Base-by-base conservation (phyloP, 2,113 vertebrate species). In the Neofelis nebulosa region DNA sequence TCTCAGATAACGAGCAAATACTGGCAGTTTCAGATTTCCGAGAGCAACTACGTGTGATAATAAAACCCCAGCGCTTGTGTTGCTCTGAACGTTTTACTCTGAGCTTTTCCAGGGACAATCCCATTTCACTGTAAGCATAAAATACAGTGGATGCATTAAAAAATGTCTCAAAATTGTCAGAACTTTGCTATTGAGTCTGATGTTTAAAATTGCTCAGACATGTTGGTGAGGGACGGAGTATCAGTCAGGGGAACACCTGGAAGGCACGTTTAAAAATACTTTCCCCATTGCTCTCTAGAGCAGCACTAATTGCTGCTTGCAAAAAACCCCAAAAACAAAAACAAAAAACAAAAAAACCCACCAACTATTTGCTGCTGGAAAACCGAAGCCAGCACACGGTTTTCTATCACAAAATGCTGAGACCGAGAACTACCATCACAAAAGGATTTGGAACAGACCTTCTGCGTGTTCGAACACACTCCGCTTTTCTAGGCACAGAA, bases 161-260 rank as follows among this genome's bases (percentile, higher is more conserved):
- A 90, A 95, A 84, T 45, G 89, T 69, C 36, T 88, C 41, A 1
- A 38, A 83, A 48, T 9, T 69, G n/a, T 91, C 96, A 98, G 89
- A 93, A 57, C 33, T 52, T 9, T 88, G 78, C 91, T 45, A 19
- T 4, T 33, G 7, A 65, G 83, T 33, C 86, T 92, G 95, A 89
- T 57, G 89, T n/a, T 81, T 33, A 8, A 89, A 95, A 95, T 8
- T 96, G 97, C 97, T 98, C 93, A 97, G 97, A 95, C 95, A 96
- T 88, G 97, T 97, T 66, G 57, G 41, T 61, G 91, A 83, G 73
- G 94, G 91, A 83, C 68, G 94, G 80, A 50, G 94, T 92, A 93
- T 90, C 92, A 9, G 86, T 45, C 89, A 66, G 89, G 82, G 89
- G 68, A 98, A 92, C 98, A 92, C 97, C 97, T 96, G 97, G 96